Conservation (phyloP, 2,888 invertebrate genomes). For the Pseudolycoriella hygida region DNA sequence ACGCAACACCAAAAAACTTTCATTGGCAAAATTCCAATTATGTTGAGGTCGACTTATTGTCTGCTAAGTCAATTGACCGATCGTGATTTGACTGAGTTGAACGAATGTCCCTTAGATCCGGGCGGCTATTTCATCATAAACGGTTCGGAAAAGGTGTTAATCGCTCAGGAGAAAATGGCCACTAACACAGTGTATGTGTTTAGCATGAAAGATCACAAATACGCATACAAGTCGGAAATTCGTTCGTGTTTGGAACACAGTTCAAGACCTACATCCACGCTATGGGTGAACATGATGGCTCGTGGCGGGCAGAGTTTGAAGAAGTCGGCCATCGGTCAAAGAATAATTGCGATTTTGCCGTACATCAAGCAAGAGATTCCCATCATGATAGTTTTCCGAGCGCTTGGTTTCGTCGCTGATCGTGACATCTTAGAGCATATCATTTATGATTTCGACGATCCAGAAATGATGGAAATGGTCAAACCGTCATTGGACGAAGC, state of each 20-base stretch:
- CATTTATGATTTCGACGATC: slow-evolving; percentile 99
- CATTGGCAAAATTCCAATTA: slow-evolving; percentile 93
- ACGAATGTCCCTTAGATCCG: slow-evolving; percentile 97
- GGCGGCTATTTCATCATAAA: slow-evolving; percentile 99
- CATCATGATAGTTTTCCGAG: slow-evolving; percentile 98
- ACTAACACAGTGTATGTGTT: slow-evolving; percentile 99
- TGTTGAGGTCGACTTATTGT: slow-evolving; percentile 96
- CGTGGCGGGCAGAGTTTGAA: slow-evolving; percentile 97
- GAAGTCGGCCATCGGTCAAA: slow-evolving; percentile 95
- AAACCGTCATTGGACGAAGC: slow-evolving; percentile 99
- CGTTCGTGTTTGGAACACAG: slow-evolving; percentile 85
- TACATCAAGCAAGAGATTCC: slow-evolving; percentile 99
- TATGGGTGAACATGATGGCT: slow-evolving; percentile 99
- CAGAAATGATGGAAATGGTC: slow-evolving; percentile 99
- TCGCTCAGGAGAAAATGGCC: slow-evolving; percentile 99
- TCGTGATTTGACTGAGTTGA: slow-evolving; percentile 97
- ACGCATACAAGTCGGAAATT: slow-evolving; percentile 96
- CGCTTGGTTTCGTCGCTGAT: slow-evolving; percentile 98
- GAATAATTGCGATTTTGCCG: slow-evolving; percentile 93
- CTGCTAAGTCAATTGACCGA: slow-evolving; percentile 85
- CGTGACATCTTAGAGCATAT: slow-evolving; percentile 98
- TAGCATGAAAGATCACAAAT: slow-evolving; percentile 98
- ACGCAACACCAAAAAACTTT: slow-evolving; percentile 60
- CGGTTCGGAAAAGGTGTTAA: slow-evolving; percentile 95
- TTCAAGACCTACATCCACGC: slow-evolving; percentile 88